Evolutionary conservation across 2,888 invertebrate species (phyloP).

Genomic region (Synergus umbraculus): DNA sequence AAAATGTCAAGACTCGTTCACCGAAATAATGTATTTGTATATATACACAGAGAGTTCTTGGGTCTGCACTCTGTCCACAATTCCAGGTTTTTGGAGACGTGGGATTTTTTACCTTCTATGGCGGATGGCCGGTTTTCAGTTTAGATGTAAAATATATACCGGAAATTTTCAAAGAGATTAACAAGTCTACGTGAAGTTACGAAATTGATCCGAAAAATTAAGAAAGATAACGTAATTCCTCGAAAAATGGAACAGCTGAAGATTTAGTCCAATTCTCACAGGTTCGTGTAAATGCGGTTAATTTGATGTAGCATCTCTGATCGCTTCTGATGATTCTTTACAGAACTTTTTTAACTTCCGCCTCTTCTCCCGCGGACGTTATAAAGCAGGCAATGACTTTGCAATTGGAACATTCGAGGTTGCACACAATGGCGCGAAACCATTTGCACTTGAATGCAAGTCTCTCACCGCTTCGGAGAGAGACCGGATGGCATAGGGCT

Average conservation of each 20-base stretch:
- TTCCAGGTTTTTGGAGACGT: background rate
- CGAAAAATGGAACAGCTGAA: background rate
- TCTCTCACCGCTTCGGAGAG: slow-evolving; percentile 54
- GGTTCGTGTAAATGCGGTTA: background rate
- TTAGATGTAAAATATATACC: background rate
- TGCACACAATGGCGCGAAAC: slow-evolving; percentile 58
- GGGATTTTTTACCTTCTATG: background rate
- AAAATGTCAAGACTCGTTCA: background rate
- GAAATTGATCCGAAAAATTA: too few species aligned
- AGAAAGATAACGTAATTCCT: background rate
- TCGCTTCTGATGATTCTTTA: slow-evolving; percentile 21
- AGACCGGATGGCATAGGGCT: slow-evolving; percentile 64
- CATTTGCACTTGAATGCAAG: slow-evolving; percentile 71
- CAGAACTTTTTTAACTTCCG: background rate
- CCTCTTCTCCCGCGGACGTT: slow-evolving; percentile 1
- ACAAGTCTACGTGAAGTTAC: too few species aligned
- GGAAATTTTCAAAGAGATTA: too few species aligned
- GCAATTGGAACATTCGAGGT: slow-evolving; percentile 56
- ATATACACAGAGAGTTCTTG: background rate
- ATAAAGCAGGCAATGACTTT: slow-evolving; percentile 46
- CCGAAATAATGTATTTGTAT: background rate
- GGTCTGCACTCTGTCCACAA: background rate
- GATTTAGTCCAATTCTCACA: background rate
- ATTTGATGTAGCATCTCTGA: slow-evolving; percentile 5
- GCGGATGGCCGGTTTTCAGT: background rate